Conservation (phyloP, 2,113 vertebrate genomes). For the Gymnarchus niloticus region DNA sequence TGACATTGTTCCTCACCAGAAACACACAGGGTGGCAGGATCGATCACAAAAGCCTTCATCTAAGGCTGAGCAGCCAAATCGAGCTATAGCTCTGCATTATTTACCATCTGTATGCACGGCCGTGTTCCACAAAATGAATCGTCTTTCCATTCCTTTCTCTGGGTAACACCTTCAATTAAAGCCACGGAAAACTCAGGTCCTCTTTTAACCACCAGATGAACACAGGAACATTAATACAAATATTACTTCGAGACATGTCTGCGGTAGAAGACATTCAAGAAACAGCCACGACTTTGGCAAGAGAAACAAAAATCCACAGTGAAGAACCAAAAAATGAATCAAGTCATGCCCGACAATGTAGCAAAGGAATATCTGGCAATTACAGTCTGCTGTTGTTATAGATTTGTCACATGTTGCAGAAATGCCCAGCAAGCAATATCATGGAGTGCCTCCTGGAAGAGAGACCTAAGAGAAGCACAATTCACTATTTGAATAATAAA, state of each 20-base stretch:
- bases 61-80: neutral
- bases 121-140: neutral
- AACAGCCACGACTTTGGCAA: no score
- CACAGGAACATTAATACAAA: neutral
- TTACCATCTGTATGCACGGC: neutral
- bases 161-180: neutral
- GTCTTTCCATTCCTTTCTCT: neutral
- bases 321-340: neutral
- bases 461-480: neutral
- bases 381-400: neutral
- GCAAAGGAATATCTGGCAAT: neutral
- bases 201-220: neutral
- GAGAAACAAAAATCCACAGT: neutral
- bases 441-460: neutral
- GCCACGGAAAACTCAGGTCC: neutral
- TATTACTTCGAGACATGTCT: neutral
- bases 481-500: neutral
- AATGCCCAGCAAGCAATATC: neutral
- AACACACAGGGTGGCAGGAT: constrained; percentile 2
- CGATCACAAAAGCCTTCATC: constrained; percentile 7
- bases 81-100: neutral
- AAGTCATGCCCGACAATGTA: neutral
- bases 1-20: neutral
- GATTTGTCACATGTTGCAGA: neutral
- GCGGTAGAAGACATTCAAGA: no score